Evolutionary conservation across 2,888 invertebrate genomes (phyloP).

Genomic region (Melinopterus prodromus): DNA sequence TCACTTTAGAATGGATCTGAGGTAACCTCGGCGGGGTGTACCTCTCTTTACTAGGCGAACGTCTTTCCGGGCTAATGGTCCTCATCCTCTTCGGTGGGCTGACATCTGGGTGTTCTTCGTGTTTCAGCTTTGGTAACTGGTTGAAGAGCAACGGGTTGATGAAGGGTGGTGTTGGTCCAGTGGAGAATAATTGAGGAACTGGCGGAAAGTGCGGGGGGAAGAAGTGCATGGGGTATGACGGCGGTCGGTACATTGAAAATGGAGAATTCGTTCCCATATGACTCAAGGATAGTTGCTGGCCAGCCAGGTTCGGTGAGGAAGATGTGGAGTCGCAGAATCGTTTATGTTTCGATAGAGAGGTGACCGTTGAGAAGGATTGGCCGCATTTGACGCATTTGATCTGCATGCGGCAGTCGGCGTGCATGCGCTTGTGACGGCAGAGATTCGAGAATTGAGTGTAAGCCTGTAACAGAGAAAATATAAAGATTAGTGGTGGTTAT

Average conservation of each 20-base stretch:
- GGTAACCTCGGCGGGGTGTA: slow-evolving; percentile 67
- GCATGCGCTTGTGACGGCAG: slow-evolving; percentile 99
- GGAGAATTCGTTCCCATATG: slow-evolving; percentile 61
- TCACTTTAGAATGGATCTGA: slow-evolving; percentile 64
- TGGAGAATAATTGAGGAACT: slow-evolving; percentile 59
- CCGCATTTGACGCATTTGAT: slow-evolving; percentile 95
- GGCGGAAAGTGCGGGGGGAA: slow-evolving; percentile 70
- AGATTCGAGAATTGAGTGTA: slow-evolving; percentile 99
- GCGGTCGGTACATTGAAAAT: slow-evolving; percentile 77
- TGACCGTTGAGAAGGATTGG: slow-evolving; percentile 90
- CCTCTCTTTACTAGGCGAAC: slow-evolving; percentile 59
- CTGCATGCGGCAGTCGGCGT: slow-evolving; percentile 92
- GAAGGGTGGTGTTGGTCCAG: slow-evolving; percentile 64
- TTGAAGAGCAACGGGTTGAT: slow-evolving; percentile 73
- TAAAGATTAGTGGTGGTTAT: not conserved
- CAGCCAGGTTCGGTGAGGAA: slow-evolving; percentile 56
- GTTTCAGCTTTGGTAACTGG: slow-evolving; percentile 56
- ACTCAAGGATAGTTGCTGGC: slow-evolving; percentile 51
- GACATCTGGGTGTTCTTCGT: slow-evolving; percentile 54
- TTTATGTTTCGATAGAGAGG: slow-evolving; percentile 94
- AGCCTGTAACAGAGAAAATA: slow-evolving; percentile 67
- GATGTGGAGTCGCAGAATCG: slow-evolving; percentile 91
- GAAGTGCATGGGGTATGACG: slow-evolving; percentile 65
- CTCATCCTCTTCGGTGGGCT: slow-evolving; percentile 41
- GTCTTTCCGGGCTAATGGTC: slow-evolving; percentile 49